phyloP scores from a whole-genome alignment of 1,140 invertebrate species.

The Maniola jurtina region DNA sequence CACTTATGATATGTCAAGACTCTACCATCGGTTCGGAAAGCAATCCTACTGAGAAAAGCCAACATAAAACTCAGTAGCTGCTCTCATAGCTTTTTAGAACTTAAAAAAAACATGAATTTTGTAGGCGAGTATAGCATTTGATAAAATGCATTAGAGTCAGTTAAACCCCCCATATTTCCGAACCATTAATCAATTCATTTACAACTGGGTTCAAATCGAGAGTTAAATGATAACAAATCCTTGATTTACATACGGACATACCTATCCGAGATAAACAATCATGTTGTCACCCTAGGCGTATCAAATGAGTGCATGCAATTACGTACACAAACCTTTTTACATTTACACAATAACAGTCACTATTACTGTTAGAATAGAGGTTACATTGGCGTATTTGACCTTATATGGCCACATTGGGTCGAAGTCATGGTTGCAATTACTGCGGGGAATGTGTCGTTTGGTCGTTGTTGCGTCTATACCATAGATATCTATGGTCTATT shows the following conservation, averaged over 20 bases:
- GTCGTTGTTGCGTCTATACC: constrained; percentile 36
- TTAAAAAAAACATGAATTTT: too few species aligned
- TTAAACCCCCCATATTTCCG: too few species aligned
- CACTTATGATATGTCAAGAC: too few species aligned
- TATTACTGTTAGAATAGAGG: constrained; percentile 11
- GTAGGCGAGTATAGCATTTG: too few species aligned
- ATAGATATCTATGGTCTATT: constrained; percentile 8
- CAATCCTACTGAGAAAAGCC: too few species aligned
- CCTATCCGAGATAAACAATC: not conserved
- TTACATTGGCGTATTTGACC: constrained; percentile 14
- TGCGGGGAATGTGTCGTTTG: constrained; percentile 40
- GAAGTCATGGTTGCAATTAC: constrained; percentile 42
- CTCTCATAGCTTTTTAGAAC: too few species aligned
- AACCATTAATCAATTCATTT: too few species aligned
- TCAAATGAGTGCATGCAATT: constrained; percentile 36
- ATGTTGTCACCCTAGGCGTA: constrained; percentile 6
- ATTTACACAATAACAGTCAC: constrained; percentile 16
- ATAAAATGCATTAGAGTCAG: too few species aligned
- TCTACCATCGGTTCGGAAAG: too few species aligned
- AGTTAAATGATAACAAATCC: not conserved
- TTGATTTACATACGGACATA: not conserved
- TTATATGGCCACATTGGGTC: constrained; percentile 16
- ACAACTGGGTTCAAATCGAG: too few species aligned
- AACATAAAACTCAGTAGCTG: too few species aligned
- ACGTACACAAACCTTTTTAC: constrained; percentile 18